These are phyloP conservation scores for Drosophila neoperkinsi DNA, from an alignment of 2,888 invertebrate species.

Conservation along the genomic window DNA sequence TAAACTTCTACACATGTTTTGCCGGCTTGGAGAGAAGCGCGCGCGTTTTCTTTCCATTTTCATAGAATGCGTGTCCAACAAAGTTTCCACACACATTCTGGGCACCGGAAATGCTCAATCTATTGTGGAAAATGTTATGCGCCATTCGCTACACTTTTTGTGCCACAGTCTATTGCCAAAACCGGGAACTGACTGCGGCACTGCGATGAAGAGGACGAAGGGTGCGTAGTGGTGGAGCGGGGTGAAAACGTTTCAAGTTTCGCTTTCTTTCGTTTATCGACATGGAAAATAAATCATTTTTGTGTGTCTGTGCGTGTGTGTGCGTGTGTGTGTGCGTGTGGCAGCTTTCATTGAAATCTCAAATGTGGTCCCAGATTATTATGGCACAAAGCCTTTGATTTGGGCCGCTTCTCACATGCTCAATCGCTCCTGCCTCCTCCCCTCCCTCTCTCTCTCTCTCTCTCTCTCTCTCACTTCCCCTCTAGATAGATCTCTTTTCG, in stretches of 20 bases:
- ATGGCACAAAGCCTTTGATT: slow-evolving; percentile 75
- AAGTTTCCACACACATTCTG: slow-evolving; percentile 25
- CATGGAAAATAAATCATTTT: slow-evolving; percentile 77
- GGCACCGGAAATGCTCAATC: slow-evolving; percentile 74
- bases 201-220: background rate
- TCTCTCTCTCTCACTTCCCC: background rate
- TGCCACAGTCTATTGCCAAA: slow-evolving; percentile 29
- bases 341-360: slow-evolving; percentile 73
- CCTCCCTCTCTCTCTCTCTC: no score
- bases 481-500: slow-evolving; percentile 10
- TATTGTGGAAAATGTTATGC: slow-evolving; percentile 76
- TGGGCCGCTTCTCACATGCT: slow-evolving; percentile 43
- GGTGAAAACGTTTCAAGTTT: slow-evolving; percentile 66
- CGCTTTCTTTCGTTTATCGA: slow-evolving; percentile 75
- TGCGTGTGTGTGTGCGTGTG: slow-evolving; percentile 19
- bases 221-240: background rate
- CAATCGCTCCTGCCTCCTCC: background rate
- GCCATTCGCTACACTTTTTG: slow-evolving; percentile 57
- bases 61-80: slow-evolving; percentile 28
- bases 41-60: slow-evolving; percentile 39
- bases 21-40: slow-evolving; percentile 8
- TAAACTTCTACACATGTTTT: slow-evolving; percentile 80
- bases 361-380: slow-evolving; percentile 73
- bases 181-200: background rate
- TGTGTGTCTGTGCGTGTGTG: slow-evolving; percentile 19